Percentiles rank a stretch among this genome's conserved stretches.
phyloP scores from a whole-genome alignment of 2,113 vertebrate species.

The Hiodon alosoides region DNA sequence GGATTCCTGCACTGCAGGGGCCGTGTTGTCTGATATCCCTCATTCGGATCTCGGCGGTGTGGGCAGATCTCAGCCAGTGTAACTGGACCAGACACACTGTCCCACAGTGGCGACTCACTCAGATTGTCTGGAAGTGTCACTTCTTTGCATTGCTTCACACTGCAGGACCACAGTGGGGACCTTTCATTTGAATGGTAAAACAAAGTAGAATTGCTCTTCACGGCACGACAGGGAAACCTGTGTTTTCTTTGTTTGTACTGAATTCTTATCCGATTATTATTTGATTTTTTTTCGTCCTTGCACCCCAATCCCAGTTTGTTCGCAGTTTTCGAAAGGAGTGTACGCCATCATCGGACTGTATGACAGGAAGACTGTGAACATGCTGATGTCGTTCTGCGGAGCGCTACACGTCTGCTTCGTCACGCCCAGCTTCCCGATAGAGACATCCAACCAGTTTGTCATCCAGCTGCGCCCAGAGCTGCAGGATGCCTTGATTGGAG shows the following conservation, averaged over 20 bases:
- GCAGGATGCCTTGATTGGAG: slow-evolving; percentile 89
- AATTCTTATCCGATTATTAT: background rate
- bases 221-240: too few species aligned
- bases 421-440: slow-evolving; percentile 91
- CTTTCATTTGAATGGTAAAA: background rate
- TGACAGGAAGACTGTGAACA: slow-evolving; percentile 93
- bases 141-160: background rate
- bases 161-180: background rate
- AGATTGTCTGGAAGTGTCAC: too few species aligned
- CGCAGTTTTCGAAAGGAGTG: slow-evolving; percentile 97
- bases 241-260: background rate
- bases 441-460: slow-evolving; percentile 95
- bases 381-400: slow-evolving; percentile 96
- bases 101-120: too few species aligned
- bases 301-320: slow-evolving; percentile 67
- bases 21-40: background rate
- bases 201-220: background rate
- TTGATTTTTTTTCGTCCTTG: background rate
- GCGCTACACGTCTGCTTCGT: slow-evolving; percentile 98
- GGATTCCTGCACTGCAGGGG: background rate
- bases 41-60: background rate
- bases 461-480: slow-evolving; percentile 94
- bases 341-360: slow-evolving; percentile 99
- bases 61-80: background rate
- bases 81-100: too few species aligned